A percentile compares a stretch with the other conserved stretches of the same genome.
phyloP scores from a whole-genome alignment of 2,888 invertebrate species.

The Diarsia dahlii region DNA sequence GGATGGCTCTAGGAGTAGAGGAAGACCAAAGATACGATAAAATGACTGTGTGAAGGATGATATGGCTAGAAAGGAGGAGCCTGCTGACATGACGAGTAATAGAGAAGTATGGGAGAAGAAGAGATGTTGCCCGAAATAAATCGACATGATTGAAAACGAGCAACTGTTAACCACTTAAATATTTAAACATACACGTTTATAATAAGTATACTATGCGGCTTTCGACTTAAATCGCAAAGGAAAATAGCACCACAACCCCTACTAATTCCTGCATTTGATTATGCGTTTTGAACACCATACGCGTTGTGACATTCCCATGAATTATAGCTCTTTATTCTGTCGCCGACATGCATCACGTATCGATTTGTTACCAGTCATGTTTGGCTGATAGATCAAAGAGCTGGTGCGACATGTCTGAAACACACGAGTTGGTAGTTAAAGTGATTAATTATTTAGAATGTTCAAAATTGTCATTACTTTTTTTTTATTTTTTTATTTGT shows the following conservation, averaged over 20 bases:
- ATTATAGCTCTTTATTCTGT: conserved; percentile 29
- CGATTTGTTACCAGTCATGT: conserved; percentile 12
- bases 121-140: too few species aligned
- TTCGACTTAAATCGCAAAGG: not conserved
- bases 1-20: too few species aligned
- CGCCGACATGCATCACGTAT: conserved; percentile 34
- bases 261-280: conserved; percentile 29
- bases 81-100: too few species aligned
- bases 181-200: not conserved
- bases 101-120: too few species aligned
- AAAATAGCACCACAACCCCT: too few species aligned
- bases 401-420: not conserved
- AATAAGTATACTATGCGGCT: not conserved
- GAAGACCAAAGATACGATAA: too few species aligned
- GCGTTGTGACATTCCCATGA: conserved; percentile 11
- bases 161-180: too few species aligned
- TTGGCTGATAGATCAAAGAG: conserved; percentile 18
- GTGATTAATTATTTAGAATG: not conserved
- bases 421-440: not conserved
- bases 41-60: too few species aligned
- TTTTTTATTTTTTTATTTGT: too few species aligned
- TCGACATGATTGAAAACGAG: too few species aligned
- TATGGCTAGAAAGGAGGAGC: too few species aligned
- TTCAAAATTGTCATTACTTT: not conserved
- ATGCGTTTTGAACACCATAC: conserved; percentile 14